phyloP scores from a whole-genome alignment of 2,888 invertebrate species.

The Beris chalybata region DNA sequence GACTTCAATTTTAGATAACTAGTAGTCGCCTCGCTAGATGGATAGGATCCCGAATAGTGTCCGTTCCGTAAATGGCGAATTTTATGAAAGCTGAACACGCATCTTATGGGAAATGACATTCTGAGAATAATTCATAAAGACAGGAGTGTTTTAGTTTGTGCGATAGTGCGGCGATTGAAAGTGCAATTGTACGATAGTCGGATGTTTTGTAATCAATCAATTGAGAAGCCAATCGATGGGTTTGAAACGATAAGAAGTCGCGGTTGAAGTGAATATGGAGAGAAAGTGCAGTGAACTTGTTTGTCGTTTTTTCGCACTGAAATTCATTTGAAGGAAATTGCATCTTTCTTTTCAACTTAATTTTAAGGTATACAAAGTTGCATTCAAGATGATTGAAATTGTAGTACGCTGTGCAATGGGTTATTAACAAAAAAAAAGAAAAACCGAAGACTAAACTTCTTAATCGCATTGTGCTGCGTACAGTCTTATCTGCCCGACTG shows the following conservation, averaged over 20 bases:
- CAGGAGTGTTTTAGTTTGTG: background rate
- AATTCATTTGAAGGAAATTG: no score
- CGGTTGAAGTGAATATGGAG: constrained; percentile 5
- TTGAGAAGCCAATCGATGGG: background rate
- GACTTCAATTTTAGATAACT: no score
- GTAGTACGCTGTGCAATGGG: no score
- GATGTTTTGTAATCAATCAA: background rate
- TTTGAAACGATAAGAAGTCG: background rate
- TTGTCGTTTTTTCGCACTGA: background rate
- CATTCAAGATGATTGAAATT: no score
- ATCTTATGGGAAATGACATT: constrained; percentile 25
- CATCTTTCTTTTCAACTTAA: no score
- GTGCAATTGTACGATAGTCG: background rate
- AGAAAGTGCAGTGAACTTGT: constrained; percentile 22
- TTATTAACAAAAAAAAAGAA: no score
- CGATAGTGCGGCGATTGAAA: background rate
- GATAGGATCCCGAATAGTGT: no score
- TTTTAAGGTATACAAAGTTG: no score
- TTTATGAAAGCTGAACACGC: constrained; percentile 26
- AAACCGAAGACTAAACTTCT: no score
- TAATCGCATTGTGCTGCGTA: no score
- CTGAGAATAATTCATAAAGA: constrained; percentile 22
- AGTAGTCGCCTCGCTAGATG: no score
- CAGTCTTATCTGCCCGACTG: no score
- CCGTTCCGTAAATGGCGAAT: constrained; percentile 13